Base-by-base conservation (phyloP, 37 sponge, comb jelly and placozoan species). In the Chondrosia reniformis region DNA sequence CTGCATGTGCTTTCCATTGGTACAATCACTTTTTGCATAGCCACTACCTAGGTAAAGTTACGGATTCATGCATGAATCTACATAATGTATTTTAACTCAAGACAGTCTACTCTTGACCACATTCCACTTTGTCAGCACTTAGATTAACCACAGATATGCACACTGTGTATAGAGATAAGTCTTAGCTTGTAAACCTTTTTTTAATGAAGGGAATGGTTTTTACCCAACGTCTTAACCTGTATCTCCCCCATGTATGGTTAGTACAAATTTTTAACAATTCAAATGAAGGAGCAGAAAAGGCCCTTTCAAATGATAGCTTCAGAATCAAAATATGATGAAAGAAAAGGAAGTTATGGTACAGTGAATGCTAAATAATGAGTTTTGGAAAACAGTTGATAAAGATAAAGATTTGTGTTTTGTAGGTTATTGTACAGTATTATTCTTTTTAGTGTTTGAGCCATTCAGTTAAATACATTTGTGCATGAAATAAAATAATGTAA, bases 271-370 rank as follows among this genome's bases (percentile, higher is more conserved):
- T 56, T 3, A 56, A 56, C 27, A 56, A 56, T 56, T 56, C 58
- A 56, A 56, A 56, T 28, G 58, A 56, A 56, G 27, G 58, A 56
- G 58, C 58, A 56, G 58, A 56, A 56, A 56, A 56, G 27, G 58
- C 8, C 27, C 3, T 56, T 6, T 56, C 27, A 56, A 56, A 56
- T 56, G 58, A 56, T 56, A 56, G 3, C 7, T 56, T 56, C 3
- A 56, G 2, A 56, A 28, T 8, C 27, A 2, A 3, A 24, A 56
- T 56, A 56, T 56, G 58, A 56, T 28, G 2, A 56, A 56, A 56
- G 58, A 56, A 28, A 4, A 56, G 58, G 58, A 56, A 56, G 58
- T 56, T 56, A 56, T 56, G 7, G 58, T 56, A 56, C 58, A 56
- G n/a, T 56, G 8, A 56, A 56, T 6, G 58, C 58, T 56, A 56